Evolutionary conservation across 1,140 invertebrate genomes (phyloP), one percentile per base, ranked within the genome.

Genomic region (Trichonephila inaurata): DNA sequence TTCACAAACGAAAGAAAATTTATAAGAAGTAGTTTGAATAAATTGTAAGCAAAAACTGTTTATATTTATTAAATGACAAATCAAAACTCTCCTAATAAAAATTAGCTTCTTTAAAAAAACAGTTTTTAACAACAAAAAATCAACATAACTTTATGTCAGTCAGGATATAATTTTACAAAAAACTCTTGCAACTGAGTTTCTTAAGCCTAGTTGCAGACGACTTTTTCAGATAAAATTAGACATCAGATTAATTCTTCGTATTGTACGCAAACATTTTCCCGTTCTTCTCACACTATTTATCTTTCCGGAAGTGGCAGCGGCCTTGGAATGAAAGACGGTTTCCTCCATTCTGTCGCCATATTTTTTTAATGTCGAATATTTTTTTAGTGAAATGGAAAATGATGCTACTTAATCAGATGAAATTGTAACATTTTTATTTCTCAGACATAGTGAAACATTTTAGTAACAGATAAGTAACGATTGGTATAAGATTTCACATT

Each of bases 291-390:
- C 28, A 81, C n/a, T 33, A 81, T 81, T 81, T 81, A 81, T 81
- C 72, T 81, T 44, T 58, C 51, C 83, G 83, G 83, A 85, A 85
- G 58, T 85, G 58, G 51, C 83, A 85, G 58, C 58, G 83, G 24
- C 83, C 83, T 85, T 85, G 83, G 58, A 18, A 60, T 58, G 24
- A 85, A 61, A 85, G 83, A 85, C 44, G n/a, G 8, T 85, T 85
- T 58, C 83, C 83, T 60, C 24, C 58, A 21, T 61, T 85, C 58
- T 58, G 83, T 61, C 83, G 83, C 83, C 82, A 77, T 83, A 16
- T 51, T 83, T 85, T 61, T 85, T 85, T 85, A 33, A 60, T 24
- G 40, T 4, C 51, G 40, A 6, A 24, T 16, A 60, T 61, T 28
- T 61, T 28, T 61, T 16, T 1, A 51, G 18, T 21, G 18, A 18